phyloP scores from a whole-genome alignment of 1,140 invertebrate genomes.

The Drosophila jambulina region DNA sequence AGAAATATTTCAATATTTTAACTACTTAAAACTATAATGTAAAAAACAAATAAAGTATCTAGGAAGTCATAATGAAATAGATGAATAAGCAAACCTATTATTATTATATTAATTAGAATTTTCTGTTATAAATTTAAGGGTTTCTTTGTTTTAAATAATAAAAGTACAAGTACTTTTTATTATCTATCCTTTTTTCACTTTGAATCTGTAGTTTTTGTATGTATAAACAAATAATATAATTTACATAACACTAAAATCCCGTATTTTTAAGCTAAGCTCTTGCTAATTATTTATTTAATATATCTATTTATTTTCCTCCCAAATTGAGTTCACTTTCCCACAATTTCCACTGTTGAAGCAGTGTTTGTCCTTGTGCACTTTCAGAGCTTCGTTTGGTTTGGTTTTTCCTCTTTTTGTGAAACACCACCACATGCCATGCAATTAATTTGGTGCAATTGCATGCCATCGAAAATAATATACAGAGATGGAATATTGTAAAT shows the following conservation, averaged over 20 bases:
- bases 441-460: constrained; percentile 75
- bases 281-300: neutral
- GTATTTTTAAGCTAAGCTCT: neutral
- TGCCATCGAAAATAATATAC: constrained; percentile 65
- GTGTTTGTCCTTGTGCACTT: constrained; percentile 43
- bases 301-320: neutral
- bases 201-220: no score
- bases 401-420: constrained; percentile 7
- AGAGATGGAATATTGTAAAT: constrained; percentile 50
- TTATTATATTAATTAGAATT: no score
- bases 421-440: constrained; percentile 45
- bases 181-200: no score
- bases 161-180: no score
- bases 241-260: neutral
- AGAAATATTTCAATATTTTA: no score
- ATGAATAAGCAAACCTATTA: no score
- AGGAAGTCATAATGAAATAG: no score
- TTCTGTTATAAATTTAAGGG: no score
- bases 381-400: constrained; percentile 9
- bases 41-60: no score
- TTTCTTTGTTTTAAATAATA: no score
- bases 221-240: no score
- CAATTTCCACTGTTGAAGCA: constrained; percentile 1
- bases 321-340: neutral
- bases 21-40: no score